Percentiles rank a stretch among this genome's conserved stretches.
Evolutionary conservation across 1,140 invertebrate species (phyloP).

Genomic region (Megalonaias nervosa): DNA sequence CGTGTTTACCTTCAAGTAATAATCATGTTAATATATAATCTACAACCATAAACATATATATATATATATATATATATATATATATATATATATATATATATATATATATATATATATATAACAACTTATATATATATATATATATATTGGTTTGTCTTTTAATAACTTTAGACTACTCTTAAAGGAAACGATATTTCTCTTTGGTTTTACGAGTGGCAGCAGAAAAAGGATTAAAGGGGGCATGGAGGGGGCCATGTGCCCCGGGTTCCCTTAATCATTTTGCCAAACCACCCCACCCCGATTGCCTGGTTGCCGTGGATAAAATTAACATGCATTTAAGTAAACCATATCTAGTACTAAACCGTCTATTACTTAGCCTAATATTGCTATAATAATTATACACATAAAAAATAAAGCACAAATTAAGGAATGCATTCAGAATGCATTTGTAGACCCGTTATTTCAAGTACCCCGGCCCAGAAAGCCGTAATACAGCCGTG

Average conservation of each 20-base stretch:
- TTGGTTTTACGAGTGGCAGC: background rate
- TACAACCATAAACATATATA: too few relatives aligned
- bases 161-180: background rate
- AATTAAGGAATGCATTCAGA: too few relatives aligned
- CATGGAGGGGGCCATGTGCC: background rate
- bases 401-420: too few relatives aligned
- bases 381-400: too few relatives aligned
- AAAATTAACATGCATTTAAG: background rate
- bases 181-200: background rate
- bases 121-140: background rate
- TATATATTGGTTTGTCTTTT: background rate
- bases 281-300: background rate
- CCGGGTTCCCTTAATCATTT: background rate
- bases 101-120: background rate
- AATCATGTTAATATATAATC: too few relatives aligned
- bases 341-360: too few relatives aligned
- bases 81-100: background rate
- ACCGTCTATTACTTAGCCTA: too few relatives aligned
- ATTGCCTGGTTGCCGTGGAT: background rate
- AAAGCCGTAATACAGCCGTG: too few relatives aligned
- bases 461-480: too few relatives aligned
- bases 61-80: background rate
- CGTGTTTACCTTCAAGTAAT: too few relatives aligned
- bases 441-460: too few relatives aligned
- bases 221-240: background rate